Base-by-base conservation (phyloP, 2,888 invertebrate genomes). In the Dicyrtomina minuta region DNA sequence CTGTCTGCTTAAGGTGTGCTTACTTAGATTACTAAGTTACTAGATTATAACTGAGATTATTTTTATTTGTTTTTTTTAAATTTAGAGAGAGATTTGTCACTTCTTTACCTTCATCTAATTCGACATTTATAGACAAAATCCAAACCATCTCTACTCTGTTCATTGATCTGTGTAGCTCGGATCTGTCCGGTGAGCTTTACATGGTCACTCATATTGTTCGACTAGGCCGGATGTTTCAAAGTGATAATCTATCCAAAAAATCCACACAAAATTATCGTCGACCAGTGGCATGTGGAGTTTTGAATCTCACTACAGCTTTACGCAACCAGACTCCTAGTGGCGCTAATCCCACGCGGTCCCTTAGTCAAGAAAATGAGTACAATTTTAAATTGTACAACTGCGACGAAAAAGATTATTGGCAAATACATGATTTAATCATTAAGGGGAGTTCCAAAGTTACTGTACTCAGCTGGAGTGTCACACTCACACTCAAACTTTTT, bases 151-250 rank as follows among this genome's bases (percentile, higher is more conserved):
- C 61, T 1, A 62, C 72, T 15, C 53, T 72, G 12, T 70, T 83
- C 22, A 81, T 90, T 90, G 91, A 91, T 80, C 84, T 93, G 79
- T 94, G 94, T 62, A 89, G 88, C 75, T 88, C 90, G 51, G 96
- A 96, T 82, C 85, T 94, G 66, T 88, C 88, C 68, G 88, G 90
- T 71, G 94, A 96, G 79, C 85, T 95, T 26, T 94, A 90, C 84
- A 85, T 96, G 76, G 90, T 96, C 41, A 92, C 92, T 73, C 93
- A 94, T 82, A 91, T 96, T 58, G 90, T 94, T 84, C 87, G 96
- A 62, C 89, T 93, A 66, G 96, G 96, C 1, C 87, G 90, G 79
- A 92, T 93, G 87, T 86, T 92, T n/a, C n/a, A n/a, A n/a, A n/a
- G n/a, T n/a, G n/a, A n/a, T n/a, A n/a, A n/a, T n/a, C n/a, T n/a